Percentiles rank a stretch among this genome's conserved stretches.
Evolutionary conservation across 2,797 vertebrate species (phyloP).

Genomic region (Oreochromis grahami): DNA sequence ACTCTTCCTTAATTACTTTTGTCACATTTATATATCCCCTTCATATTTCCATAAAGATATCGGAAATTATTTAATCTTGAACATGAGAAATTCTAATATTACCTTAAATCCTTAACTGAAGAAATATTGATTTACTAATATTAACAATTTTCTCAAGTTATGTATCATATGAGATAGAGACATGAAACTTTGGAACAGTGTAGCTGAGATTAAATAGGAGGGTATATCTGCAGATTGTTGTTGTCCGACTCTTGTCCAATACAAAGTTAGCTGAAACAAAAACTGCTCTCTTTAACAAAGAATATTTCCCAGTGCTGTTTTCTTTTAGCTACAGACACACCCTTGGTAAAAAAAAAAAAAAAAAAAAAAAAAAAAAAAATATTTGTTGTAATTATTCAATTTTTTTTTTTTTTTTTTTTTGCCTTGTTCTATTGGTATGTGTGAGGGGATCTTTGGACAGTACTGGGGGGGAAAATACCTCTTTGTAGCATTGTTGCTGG

Average conservation of each 20-base stretch:
- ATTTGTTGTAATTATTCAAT: not conserved
- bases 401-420: not conserved
- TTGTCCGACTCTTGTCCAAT: not conserved
- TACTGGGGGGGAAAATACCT: not conserved
- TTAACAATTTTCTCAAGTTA: not conserved
- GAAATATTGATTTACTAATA: not conserved
- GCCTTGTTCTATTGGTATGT: not conserved
- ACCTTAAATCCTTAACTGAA: not conserved
- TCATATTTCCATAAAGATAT: not conserved
- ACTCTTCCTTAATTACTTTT: not conserved
- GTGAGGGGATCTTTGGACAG: too few relatives aligned
- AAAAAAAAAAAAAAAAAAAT: too few relatives aligned
- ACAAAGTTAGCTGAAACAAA: not conserved
- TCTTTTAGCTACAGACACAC: not conserved
- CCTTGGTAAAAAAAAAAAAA: not conserved
- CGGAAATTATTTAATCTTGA: not conserved
- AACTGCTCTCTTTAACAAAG: accelerated
- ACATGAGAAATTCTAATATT: not conserved
- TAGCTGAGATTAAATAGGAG: not conserved
- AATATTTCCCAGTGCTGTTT: not conserved
- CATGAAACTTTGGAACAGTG: not conserved
- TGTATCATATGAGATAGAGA: not conserved
- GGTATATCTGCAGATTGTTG: not conserved
- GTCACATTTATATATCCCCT: not conserved
- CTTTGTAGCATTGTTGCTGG: not conserved